Evolutionary conservation across 2,888 invertebrate genomes (phyloP), one percentile per base, ranked within the genome.

Genomic region (Trichopoda pennipes): DNA sequence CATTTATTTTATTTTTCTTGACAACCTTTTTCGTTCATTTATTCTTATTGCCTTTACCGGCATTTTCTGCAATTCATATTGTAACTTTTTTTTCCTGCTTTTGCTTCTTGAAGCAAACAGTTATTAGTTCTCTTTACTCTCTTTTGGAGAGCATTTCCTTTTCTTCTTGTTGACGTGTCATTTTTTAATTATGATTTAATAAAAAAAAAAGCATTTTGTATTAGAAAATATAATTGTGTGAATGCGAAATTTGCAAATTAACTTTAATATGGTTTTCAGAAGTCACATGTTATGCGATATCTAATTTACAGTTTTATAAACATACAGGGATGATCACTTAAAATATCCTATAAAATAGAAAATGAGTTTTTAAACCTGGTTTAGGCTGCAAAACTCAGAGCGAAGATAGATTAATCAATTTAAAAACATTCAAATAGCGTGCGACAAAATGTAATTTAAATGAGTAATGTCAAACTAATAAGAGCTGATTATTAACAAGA

Each of bases 121-220:
- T 47, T 44, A 28, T 28, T 32, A 12, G 28, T 35, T 44, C 35
- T 51, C 19, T 53, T 0, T 4, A 49, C n/a, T 60, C 61, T 73
- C 56, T 81, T 12, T 72, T 14, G n/a, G 7, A 28, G 28, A 28
- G 28, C 28, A 8, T 8, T 28, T 28, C 28, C 28, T 44, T 60
- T 53, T n/a, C n/a, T 38, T 28, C 28, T 44, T 58, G 64, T 88
- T 89, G 88, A 89, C 86, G 84, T 85, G 77, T 84, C 64, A 79
- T 32, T 80, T 82, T 81, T 35, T 60, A 42, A n/a, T 53, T 69
- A 58, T 49, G 14, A 66, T 63, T 73, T 19, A 44, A 44, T 69
- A n/a, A n/a, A n/a, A n/a, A n/a, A n/a, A n/a, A n/a, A n/a, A n/a
- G 49, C 14, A 7, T 23, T 61, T 35, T 1, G 28, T 55, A 23